Conservation (phyloP, 2,888 invertebrate genomes). For the Hermodice carunculata region DNA sequence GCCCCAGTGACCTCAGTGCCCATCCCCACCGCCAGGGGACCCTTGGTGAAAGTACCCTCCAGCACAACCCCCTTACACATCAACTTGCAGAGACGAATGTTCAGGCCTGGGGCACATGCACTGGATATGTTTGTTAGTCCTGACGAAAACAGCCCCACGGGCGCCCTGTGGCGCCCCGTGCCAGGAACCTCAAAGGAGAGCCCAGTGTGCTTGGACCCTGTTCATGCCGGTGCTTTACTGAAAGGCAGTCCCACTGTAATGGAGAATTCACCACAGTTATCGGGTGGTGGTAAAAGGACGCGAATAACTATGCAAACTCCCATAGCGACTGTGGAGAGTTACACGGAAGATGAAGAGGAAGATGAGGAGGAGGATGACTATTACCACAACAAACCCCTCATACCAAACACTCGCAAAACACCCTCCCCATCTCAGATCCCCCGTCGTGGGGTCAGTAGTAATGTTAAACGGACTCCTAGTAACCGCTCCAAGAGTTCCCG, state of each 20-base stretch:
- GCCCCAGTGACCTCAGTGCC: too few species aligned
- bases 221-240: too few species aligned
- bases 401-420: slow-evolving; percentile 10
- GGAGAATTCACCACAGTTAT: too few species aligned
- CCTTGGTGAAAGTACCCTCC: too few species aligned
- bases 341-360: slow-evolving; percentile 10
- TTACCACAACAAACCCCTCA: slow-evolving; percentile 22
- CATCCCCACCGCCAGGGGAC: too few species aligned
- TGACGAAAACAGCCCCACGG: slow-evolving; percentile 35
- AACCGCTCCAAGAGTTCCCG: slow-evolving; percentile 8
- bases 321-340: slow-evolving; percentile 17
- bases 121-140: slow-evolving; percentile 45
- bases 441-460: neutral
- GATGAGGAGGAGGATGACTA: slow-evolving; percentile 21
- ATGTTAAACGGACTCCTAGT: slow-evolving; percentile 17
- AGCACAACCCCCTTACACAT: too few species aligned
- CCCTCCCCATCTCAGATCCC: slow-evolving; percentile 11
- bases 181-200: slow-evolving; percentile 16
- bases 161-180: slow-evolving; percentile 29
- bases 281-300: too few species aligned
- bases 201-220: too few species aligned
- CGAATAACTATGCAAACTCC: slow-evolving; percentile 24
- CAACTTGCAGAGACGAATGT: too few species aligned
- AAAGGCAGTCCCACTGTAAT: too few species aligned
- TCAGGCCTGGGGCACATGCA: slow-evolving; percentile 45